A percentile compares a stretch with the other conserved stretches of the same genome.
Conservation (phyloP, 2,797 vertebrate genomes). For the Myotis daubentonii region DNA sequence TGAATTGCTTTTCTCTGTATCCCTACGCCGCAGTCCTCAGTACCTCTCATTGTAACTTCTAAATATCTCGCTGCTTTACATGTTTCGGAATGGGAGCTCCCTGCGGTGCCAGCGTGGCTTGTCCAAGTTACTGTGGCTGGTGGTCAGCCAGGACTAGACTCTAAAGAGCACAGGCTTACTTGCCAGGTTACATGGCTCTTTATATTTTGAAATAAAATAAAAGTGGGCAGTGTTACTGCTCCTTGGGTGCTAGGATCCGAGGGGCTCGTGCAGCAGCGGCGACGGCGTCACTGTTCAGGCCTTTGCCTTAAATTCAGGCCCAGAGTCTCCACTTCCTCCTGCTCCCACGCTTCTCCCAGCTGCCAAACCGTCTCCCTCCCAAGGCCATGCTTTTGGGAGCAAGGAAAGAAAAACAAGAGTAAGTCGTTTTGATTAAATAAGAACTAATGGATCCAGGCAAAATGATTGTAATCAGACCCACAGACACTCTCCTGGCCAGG, state of each 20-base stretch:
- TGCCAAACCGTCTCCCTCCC: not conserved
- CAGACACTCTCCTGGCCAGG: not conserved
- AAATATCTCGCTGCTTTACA: not conserved
- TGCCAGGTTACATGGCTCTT: not conserved
- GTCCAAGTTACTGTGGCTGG: not conserved
- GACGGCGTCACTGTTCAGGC: fast-evolving
- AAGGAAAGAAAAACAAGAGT: slow-evolving; percentile 41
- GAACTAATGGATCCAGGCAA: slow-evolving; percentile 39
- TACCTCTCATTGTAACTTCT: not conserved
- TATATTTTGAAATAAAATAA: not conserved
- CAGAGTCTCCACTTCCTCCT: not conserved
- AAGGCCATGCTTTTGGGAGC: slow-evolving; percentile 17
- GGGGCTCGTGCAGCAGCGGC: not conserved
- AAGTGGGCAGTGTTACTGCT: not conserved
- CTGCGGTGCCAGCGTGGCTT: not conserved
- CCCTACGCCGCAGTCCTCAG: not conserved
- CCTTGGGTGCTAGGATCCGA: fast-evolving
- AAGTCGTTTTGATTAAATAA: slow-evolving; percentile 51
- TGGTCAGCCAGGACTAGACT: no score
- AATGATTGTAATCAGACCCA: slow-evolving; percentile 38
- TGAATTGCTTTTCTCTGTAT: not conserved
- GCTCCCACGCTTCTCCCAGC: not conserved
- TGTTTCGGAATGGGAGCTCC: not conserved
- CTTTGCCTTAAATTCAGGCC: not conserved
- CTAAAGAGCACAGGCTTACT: not conserved